A percentile compares a stretch with the other conserved stretches of the same genome.
phyloP scores from a whole-genome alignment of 2,888 invertebrate species.

The Sinodicranocentrus sp. region DNA sequence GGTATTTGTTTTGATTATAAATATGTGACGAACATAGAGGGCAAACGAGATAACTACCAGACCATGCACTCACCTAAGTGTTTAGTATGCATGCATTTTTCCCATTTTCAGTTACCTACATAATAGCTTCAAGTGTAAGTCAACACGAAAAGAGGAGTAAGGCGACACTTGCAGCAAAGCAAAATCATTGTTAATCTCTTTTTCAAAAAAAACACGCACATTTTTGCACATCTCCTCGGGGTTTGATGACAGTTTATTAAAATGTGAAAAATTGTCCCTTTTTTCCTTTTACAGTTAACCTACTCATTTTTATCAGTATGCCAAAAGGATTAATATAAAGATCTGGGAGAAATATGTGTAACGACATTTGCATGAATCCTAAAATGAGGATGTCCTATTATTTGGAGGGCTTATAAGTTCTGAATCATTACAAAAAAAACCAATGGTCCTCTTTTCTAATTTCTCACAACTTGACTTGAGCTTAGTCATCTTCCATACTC shows the following conservation, averaged over 20 bases:
- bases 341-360: background rate
- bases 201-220: background rate
- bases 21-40: slow-evolving; percentile 17
- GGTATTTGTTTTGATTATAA: slow-evolving; percentile 3
- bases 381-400: slow-evolving; percentile 9
- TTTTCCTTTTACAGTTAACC: background rate
- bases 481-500: too few species aligned
- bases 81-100: too few species aligned
- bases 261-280: background rate
- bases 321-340: slow-evolving; percentile 4
- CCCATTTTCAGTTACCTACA: too few species aligned
- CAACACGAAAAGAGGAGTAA: too few species aligned
- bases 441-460: too few species aligned
- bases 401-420: background rate
- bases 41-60: slow-evolving; percentile 14
- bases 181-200: too few species aligned
- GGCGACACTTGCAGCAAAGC: slow-evolving; percentile 15
- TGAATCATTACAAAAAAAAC: background rate
- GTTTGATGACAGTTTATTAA: background rate
- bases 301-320: background rate
- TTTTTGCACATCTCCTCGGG: background rate
- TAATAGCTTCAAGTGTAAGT: too few species aligned
- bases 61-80: slow-evolving; percentile 1
- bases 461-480: too few species aligned
- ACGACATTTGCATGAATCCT: slow-evolving; percentile 6